phyloP scores from a whole-genome alignment of 1,140 invertebrate genomes.

The Scaptomyza hsui region DNA sequence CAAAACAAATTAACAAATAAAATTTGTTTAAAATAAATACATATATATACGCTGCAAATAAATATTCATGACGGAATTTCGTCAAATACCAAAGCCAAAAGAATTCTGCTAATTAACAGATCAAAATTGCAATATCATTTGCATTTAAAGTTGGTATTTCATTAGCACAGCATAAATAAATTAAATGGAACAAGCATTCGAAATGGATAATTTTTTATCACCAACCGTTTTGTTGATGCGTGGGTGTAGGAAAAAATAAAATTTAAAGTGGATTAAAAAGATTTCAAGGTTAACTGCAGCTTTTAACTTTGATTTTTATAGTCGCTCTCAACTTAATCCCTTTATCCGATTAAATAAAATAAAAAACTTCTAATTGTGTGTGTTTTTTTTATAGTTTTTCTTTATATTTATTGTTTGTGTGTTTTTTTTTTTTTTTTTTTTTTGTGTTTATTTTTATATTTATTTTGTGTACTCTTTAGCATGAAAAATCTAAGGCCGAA shows the following conservation, averaged over 20 bases:
- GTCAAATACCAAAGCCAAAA: constrained; percentile 39
- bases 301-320: not conserved
- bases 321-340: not conserved
- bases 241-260: not conserved
- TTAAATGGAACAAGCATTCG: constrained; percentile 24
- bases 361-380: not conserved
- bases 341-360: not conserved
- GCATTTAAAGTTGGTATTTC: constrained; percentile 48
- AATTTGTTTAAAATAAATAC: constrained; percentile 23
- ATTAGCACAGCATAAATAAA: constrained; percentile 19
- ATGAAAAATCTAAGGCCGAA: constrained; percentile 76
- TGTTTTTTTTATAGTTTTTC: constrained; percentile 29
- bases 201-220: constrained; percentile 3
- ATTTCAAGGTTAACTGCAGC: not conserved
- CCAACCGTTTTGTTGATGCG: not conserved
- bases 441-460: constrained; percentile 54
- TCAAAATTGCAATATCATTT: constrained; percentile 64
- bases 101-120: constrained; percentile 51
- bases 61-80: constrained; percentile 70
- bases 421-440: constrained; percentile 52
- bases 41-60: not conserved
- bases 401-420: constrained; percentile 63
- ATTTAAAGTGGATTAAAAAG: not conserved
- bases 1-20: constrained; percentile 67
- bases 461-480: constrained; percentile 66